A percentile compares a stretch with the other conserved stretches of the same genome.
Conservation (phyloP, 2,113 vertebrate genomes). For the Gadus chalcogrammus region DNA sequence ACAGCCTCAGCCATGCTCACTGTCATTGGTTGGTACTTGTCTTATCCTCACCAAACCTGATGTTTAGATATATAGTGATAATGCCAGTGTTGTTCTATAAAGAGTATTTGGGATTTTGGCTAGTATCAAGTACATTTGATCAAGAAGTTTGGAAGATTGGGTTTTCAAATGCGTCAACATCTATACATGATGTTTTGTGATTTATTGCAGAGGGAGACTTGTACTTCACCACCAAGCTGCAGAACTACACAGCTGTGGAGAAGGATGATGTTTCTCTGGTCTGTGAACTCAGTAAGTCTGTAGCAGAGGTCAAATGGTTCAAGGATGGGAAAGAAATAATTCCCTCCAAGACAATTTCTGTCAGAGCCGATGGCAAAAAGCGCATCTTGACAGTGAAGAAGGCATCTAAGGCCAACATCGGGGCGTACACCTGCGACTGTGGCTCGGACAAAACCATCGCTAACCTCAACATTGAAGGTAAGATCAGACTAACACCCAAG, state of each 20-base stretch:
- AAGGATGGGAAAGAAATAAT: conserved; percentile 89
- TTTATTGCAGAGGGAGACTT: conserved; percentile 86
- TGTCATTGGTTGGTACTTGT: conserved; percentile 79
- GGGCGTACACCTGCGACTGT: conserved; percentile 92
- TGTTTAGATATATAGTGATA: not conserved
- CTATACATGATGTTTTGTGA: not conserved
- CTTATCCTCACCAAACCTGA: not conserved
- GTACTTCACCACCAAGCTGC: conserved; percentile 93
- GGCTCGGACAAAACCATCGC: conserved; percentile 90
- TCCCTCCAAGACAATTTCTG: conserved; percentile 85
- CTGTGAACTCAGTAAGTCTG: conserved; percentile 91
- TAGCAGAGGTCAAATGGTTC: conserved; percentile 92
- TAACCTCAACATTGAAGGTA: conserved; percentile 92
- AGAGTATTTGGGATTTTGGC: not conserved
- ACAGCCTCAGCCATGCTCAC: conserved; percentile 88
- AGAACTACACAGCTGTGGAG: conserved; percentile 94
- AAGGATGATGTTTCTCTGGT: conserved; percentile 91
- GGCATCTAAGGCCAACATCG: conserved; percentile 88
- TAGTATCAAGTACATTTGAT: too few species aligned
- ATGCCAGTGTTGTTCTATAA: not conserved
- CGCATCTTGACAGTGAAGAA: conserved; percentile 86
- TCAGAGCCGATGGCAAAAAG: conserved; percentile 88
- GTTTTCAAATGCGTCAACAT: too few species aligned
- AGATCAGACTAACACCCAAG: not conserved
- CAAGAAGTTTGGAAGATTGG: too few species aligned